A percentile compares a stretch with the other conserved stretches of the same genome.
phyloP scores from a whole-genome alignment of 2,888 invertebrate species.

The Lordiphosa fenestrarum region DNA sequence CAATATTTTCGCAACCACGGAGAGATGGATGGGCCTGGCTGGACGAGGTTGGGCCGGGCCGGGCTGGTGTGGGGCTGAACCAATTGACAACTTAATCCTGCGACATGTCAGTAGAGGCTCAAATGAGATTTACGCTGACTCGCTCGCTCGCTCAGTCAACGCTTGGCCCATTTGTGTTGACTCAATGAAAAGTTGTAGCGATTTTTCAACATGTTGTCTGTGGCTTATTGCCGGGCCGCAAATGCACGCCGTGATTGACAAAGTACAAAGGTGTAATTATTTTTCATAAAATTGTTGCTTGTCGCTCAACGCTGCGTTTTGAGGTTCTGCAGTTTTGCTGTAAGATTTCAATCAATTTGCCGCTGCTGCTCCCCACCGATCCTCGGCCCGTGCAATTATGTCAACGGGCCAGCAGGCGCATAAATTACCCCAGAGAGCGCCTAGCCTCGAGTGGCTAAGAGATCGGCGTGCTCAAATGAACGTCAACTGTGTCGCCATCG shows the following conservation, averaged over 20 bases:
- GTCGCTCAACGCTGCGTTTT: slow-evolving; percentile 40
- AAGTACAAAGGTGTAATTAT: slow-evolving; percentile 74
- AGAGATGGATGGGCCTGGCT: slow-evolving; percentile 1
- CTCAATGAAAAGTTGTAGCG: slow-evolving; percentile 63
- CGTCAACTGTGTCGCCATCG: slow-evolving; percentile 50
- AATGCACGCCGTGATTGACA: slow-evolving; percentile 62
- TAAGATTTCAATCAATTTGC: slow-evolving; percentile 70
- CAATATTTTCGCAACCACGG: slow-evolving; percentile 59
- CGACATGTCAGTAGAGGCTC: slow-evolving; percentile 73
- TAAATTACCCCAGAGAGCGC: slow-evolving; percentile 56
- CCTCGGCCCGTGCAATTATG: slow-evolving; percentile 52
- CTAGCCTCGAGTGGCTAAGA: slow-evolving; percentile 31
- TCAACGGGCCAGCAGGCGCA: slow-evolving; percentile 61
- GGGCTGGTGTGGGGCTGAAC: slow-evolving; percentile 27
- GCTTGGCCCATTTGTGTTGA: slow-evolving; percentile 62
- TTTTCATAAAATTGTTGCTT: slow-evolving; percentile 66
- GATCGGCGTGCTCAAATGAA: slow-evolving; percentile 42
- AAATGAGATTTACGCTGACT: slow-evolving; percentile 72
- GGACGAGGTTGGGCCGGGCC: background rate
- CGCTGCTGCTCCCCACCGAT: slow-evolving; percentile 15
- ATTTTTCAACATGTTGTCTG: slow-evolving; percentile 59
- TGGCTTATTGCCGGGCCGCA: slow-evolving; percentile 27
- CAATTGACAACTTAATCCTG: slow-evolving; percentile 76
- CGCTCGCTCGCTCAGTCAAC: slow-evolving; percentile 14
- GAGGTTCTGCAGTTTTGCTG: slow-evolving; percentile 37